phyloP scores from a whole-genome alignment of 2,113 vertebrate genomes.

The Saimiri boliviensis region DNA sequence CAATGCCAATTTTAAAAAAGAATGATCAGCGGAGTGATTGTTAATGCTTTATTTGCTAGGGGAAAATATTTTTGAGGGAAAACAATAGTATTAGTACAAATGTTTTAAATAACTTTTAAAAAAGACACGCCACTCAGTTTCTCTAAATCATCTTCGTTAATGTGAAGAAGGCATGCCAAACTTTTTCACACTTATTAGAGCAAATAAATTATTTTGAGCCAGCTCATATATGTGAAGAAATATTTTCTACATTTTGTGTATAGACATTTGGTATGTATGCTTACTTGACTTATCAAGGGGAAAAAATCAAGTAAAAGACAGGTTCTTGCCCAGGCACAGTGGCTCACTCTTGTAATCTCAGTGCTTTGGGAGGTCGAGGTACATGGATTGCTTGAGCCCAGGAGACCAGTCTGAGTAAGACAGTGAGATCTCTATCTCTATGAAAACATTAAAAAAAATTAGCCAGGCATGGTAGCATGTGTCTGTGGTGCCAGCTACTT shows the following conservation, averaged over 20 bases:
- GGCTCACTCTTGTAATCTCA: not conserved
- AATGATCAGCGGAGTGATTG: not conserved
- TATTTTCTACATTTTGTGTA: not conserved
- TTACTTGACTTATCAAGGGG: not conserved
- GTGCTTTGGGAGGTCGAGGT: not conserved
- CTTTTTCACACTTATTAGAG: not conserved
- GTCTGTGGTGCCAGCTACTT: not conserved
- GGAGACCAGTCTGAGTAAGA: not conserved
- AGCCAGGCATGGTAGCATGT: not conserved
- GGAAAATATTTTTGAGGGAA: constrained; percentile 12
- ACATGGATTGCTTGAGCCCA: not conserved
- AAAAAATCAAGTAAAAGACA: not conserved
- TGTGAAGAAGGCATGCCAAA: not conserved
- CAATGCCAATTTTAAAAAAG: not conserved
- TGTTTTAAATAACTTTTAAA: constrained; percentile 16
- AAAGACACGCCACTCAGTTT: not conserved
- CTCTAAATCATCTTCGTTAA: not conserved
- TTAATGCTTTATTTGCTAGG: not conserved
- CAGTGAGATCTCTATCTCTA: not conserved
- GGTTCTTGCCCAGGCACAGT: not conserved
- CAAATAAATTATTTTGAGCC: not conserved
- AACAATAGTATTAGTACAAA: constrained; percentile 14
- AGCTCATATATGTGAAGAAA: not conserved
- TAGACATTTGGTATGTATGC: not conserved
- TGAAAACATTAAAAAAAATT: not conserved